Percentiles rank a stretch among this genome's conserved stretches.
phyloP scores from a whole-genome alignment of 2,888 invertebrate genomes.

The Zygogramma bicolorata region DNA sequence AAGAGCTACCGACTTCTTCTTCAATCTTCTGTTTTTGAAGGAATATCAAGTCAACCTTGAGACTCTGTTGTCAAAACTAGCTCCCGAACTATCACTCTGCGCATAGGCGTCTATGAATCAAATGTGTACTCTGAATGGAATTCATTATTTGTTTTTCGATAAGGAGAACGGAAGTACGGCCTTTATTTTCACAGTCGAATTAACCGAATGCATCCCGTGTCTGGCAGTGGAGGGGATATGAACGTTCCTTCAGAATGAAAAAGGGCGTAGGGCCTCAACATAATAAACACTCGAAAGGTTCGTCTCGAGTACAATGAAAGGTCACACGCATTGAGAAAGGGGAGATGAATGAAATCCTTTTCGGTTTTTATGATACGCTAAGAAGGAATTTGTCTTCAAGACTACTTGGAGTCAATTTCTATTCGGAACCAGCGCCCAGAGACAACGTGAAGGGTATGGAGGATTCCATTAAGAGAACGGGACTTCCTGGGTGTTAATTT shows the following conservation, averaged over 20 bases:
- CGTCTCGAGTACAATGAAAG: background rate
- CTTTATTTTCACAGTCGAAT: slow-evolving; percentile 52
- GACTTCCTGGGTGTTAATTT: no score
- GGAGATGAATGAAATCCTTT: slow-evolving; percentile 6
- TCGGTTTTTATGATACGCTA: background rate
- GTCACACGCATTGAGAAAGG: background rate
- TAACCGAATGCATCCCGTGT: slow-evolving; percentile 50
- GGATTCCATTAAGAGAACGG: no score
- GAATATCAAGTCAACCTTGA: no score
- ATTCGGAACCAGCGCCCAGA: no score
- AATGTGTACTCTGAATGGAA: slow-evolving; percentile 37
- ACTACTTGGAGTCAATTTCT: background rate
- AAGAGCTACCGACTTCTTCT: no score
- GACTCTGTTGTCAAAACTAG: background rate
- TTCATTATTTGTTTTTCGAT: slow-evolving; percentile 40
- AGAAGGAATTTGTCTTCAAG: background rate
- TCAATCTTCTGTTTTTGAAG: no score
- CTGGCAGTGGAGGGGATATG: slow-evolving; percentile 41
- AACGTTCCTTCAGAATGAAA: slow-evolving; percentile 22
- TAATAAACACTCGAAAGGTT: slow-evolving; percentile 25
- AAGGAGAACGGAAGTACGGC: slow-evolving; percentile 46
- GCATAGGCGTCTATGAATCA: slow-evolving; percentile 17
- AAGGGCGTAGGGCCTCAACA: slow-evolving; percentile 31
- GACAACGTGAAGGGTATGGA: no score
- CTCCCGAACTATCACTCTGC: background rate